These are phyloP conservation scores for Bubalus kerabau DNA, from an alignment of 2,113 vertebrate genomes.

Conservation along the genomic window DNA sequence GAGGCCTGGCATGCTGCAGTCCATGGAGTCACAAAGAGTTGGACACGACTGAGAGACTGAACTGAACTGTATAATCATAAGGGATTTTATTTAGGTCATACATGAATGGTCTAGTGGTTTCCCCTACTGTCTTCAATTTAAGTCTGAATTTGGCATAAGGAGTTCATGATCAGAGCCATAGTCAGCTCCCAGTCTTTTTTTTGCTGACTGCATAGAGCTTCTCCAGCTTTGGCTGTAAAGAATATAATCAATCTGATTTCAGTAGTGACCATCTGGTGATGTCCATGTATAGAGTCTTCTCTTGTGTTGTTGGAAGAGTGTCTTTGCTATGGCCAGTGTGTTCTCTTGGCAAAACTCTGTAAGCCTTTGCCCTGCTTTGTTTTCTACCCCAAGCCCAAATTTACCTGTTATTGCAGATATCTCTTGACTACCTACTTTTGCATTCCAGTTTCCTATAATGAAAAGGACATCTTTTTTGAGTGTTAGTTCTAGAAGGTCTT, in stretches of 20 bases:
- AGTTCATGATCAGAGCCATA: background rate
- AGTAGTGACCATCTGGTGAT: background rate
- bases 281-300: background rate
- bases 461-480: background rate
- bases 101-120: background rate
- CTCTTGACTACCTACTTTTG: background rate
- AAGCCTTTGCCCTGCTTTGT: background rate
- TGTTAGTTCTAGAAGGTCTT: background rate
- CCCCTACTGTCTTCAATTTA: background rate
- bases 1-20: background rate
- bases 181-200: background rate
- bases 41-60: background rate
- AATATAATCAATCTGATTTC: background rate
- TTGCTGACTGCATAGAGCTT: background rate
- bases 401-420: background rate
- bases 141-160: background rate
- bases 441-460: background rate
- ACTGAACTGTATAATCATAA: background rate
- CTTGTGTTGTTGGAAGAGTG: background rate
- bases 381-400: background rate
- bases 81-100: background rate
- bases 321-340: background rate
- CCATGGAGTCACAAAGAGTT: background rate
- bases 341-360: background rate
- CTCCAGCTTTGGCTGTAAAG: background rate